Conservation (phyloP, 2,888 invertebrate species). For the Spisula solida region DNA sequence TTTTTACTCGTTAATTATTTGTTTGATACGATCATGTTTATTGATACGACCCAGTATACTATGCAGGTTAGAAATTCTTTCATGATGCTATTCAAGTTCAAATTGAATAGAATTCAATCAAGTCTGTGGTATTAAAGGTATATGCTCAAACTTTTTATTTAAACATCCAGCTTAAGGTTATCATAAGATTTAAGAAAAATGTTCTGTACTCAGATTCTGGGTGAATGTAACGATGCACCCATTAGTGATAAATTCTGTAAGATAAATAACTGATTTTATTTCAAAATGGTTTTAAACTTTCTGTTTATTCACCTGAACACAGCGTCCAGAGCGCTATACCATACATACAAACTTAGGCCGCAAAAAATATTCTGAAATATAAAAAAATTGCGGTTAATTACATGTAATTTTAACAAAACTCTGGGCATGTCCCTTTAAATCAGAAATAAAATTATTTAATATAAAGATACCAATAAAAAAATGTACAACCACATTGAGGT, state of each 20-base stretch:
- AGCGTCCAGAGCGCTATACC: no score
- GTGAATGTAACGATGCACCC: no score
- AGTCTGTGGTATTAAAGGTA: background rate
- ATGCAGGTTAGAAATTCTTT: background rate
- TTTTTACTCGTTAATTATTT: background rate
- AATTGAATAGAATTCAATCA: background rate
- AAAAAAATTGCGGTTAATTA: no score
- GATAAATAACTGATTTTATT: no score
- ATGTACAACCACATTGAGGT: background rate
- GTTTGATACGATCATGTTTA: background rate
- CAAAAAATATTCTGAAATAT: no score
- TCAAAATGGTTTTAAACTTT: no score
- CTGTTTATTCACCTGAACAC: no score
- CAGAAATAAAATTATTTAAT: background rate
- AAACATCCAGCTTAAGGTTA: no score
- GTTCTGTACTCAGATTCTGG: no score
- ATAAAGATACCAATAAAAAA: background rate
- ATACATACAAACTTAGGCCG: no score
- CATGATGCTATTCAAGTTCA: background rate
- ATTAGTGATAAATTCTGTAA: no score
- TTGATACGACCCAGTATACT: background rate
- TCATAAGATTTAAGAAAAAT: no score
- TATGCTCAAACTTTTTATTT: background rate
- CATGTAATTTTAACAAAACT: background rate
- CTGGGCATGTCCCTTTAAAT: background rate